Percentiles rank a stretch among this genome's conserved stretches.
Conservation (phyloP, 2,113 vertebrate genomes). For the Cyanistes caeruleus region DNA sequence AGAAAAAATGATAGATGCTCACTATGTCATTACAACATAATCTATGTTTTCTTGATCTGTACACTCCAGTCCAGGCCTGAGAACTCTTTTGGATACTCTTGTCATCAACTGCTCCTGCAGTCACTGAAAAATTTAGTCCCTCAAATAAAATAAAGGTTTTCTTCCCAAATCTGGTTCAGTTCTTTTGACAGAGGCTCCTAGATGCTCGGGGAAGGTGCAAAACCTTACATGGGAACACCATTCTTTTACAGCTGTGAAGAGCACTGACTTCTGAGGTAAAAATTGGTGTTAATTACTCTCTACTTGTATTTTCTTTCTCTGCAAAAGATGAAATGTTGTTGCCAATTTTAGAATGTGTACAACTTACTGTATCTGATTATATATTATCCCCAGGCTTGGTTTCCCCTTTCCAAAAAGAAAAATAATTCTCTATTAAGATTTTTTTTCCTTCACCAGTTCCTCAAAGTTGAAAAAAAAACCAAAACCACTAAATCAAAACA, state of each 20-base stretch:
- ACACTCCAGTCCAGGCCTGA: background rate
- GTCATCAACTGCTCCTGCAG: background rate
- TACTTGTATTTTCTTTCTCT: background rate
- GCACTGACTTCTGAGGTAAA: background rate
- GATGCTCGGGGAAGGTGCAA: background rate
- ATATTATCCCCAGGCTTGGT: too few relatives aligned
- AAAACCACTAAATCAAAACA: too few relatives aligned
- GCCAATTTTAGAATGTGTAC: too few relatives aligned
- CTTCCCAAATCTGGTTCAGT: background rate
- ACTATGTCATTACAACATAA: background rate
- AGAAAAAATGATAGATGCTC: background rate
- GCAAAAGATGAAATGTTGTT: background rate
- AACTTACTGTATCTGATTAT: too few relatives aligned
- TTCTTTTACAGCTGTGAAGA: background rate
- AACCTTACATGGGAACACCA: background rate
- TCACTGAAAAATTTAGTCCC: background rate
- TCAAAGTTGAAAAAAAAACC: too few relatives aligned
- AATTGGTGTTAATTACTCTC: background rate
- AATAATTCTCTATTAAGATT: too few relatives aligned
- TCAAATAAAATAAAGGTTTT: background rate
- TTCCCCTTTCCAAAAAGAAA: too few relatives aligned
- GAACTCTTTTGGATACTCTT: background rate
- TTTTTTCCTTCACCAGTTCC: too few relatives aligned
- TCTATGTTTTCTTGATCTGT: background rate
- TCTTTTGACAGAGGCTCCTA: background rate